Conservation (phyloP, 2,888 invertebrate genomes). For the Drosophila tripunctata region DNA sequence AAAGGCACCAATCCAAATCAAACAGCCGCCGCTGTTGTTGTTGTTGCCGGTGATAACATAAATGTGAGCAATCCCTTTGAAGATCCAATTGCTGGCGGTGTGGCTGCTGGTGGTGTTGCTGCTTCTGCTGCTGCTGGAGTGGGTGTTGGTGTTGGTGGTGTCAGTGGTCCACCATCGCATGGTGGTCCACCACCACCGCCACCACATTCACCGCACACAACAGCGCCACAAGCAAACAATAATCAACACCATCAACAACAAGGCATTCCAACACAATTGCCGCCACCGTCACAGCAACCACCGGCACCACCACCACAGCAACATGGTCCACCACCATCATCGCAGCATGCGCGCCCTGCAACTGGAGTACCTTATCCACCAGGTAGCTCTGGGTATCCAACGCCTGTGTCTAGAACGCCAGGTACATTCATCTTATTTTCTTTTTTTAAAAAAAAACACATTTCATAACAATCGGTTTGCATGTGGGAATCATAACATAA, state of each 20-base stretch:
- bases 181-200: constrained; percentile 61
- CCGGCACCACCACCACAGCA: constrained; percentile 64
- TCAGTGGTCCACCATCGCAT: constrained; percentile 43
- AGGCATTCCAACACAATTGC: constrained; percentile 61
- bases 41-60: constrained; percentile 88
- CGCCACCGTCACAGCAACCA: constrained; percentile 54
- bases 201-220: constrained; percentile 68
- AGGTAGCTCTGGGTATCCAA: constrained; percentile 83
- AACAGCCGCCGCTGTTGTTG: constrained; percentile 72
- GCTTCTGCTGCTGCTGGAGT: constrained; percentile 36
- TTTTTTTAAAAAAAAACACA: constrained; percentile 38
- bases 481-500: constrained; percentile 36
- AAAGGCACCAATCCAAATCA: constrained; percentile 78
- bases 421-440: constrained; percentile 78
- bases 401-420: constrained; percentile 85
- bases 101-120: constrained; percentile 52
- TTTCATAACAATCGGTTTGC: constrained; percentile 28
- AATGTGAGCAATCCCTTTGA: constrained; percentile 95
- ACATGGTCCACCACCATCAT: constrained; percentile 66
- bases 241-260: constrained; percentile 50
- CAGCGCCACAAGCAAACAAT: constrained; percentile 54
- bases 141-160: constrained; percentile 39
- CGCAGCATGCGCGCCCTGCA: constrained; percentile 69
- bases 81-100: constrained; percentile 86
- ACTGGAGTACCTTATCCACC: constrained; percentile 82